Evolutionary conservation across 2,888 invertebrate genomes (phyloP).

Genomic region (Pristionchus arcanus): DNA sequence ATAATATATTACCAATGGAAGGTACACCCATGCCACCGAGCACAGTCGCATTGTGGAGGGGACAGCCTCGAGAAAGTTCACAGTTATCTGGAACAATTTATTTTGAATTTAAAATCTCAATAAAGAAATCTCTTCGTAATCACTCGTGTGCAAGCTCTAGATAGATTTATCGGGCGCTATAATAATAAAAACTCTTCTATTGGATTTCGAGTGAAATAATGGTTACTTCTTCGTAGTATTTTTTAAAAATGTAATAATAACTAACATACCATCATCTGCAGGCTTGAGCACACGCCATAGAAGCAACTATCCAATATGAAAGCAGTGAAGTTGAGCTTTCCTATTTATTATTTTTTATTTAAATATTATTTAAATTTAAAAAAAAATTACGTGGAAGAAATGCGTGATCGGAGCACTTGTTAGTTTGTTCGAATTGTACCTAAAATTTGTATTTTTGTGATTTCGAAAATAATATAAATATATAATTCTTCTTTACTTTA

Average conservation of each 20-base stretch:
- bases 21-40: background rate
- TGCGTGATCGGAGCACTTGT: background rate
- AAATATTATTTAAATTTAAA: background rate
- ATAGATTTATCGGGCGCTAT: no score
- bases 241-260: no score
- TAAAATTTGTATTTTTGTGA: background rate
- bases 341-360: background rate
- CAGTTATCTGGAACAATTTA: background rate
- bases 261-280: conserved; percentile 14
- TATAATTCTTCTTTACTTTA: no score
- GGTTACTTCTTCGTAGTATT: no score
- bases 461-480: no score
- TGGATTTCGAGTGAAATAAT: no score
- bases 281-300: background rate
- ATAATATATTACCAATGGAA: background rate
- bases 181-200: no score
- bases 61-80: background rate
- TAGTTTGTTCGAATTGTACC: background rate
- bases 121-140: no score
- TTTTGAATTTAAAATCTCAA: no score
- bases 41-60: background rate
- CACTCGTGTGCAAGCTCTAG: no score
- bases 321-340: background rate
- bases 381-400: background rate
- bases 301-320: background rate